Percentiles rank a stretch among this genome's conserved stretches.
Evolutionary conservation across 2,113 vertebrate genomes (phyloP).

Genomic region (Scytalopus superciliaris): DNA sequence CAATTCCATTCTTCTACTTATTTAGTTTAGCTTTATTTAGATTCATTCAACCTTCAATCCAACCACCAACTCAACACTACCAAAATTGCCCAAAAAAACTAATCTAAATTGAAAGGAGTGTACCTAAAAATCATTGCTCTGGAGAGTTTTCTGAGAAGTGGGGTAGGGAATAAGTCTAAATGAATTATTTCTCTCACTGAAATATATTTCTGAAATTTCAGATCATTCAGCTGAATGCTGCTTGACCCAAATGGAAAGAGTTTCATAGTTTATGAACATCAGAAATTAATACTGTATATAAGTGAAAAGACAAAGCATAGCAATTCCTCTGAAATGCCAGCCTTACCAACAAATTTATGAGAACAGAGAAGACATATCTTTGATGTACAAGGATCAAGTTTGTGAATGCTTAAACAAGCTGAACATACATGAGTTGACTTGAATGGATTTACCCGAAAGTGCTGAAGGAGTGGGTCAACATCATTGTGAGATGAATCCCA

Average conservation of each 20-base stretch:
- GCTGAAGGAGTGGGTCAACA: not conserved
- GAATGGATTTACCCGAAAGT: not conserved
- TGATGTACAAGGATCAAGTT: not conserved
- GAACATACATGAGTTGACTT: not conserved
- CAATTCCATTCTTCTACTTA: not conserved
- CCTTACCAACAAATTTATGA: not conserved
- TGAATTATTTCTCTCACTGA: not conserved
- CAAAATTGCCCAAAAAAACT: not conserved
- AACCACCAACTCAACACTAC: not conserved
- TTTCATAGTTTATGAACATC: not conserved
- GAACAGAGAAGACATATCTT: not conserved
- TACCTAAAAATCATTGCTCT: not conserved
- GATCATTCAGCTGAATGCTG: not conserved
- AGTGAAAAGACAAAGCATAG: not conserved
- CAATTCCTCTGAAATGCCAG: not conserved
- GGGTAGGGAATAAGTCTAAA: not conserved
- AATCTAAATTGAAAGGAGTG: not conserved
- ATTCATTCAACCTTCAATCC: not conserved
- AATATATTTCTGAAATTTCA: not conserved
- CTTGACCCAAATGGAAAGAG: not conserved
- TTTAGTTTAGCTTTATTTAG: not conserved
- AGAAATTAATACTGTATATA: not conserved
- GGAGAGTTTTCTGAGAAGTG: not conserved
- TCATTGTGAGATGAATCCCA: not conserved
- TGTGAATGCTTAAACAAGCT: not conserved